These are phyloP conservation scores for Australoheros facetus DNA, from an alignment of 2,797 vertebrate genomes.

Conservation along the genomic window DNA sequence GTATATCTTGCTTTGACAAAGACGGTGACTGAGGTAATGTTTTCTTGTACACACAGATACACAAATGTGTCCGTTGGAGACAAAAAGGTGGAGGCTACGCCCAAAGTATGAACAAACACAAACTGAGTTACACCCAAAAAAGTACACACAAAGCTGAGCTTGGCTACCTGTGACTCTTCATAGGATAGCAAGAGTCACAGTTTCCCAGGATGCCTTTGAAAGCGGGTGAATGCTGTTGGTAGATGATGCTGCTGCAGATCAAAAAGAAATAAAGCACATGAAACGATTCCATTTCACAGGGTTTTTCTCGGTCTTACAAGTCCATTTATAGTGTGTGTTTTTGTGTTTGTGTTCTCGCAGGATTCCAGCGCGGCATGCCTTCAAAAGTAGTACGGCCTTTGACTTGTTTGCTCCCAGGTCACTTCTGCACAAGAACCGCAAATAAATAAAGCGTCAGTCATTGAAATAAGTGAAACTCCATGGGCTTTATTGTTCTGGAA, in stretches of 20 bases:
- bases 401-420: slow-evolving; percentile 35
- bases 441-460: neutral
- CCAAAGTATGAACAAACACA: slow-evolving; percentile 33
- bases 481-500: neutral
- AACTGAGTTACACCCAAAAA: slow-evolving; percentile 49
- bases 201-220: neutral
- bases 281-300: neutral
- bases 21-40: neutral
- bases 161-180: neutral
- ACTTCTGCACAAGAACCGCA: slow-evolving; percentile 54
- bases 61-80: neutral
- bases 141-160: slow-evolving; percentile 34
- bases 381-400: slow-evolving; percentile 12
- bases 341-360: slow-evolving; percentile 3
- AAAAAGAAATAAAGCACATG: neutral
- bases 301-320: neutral
- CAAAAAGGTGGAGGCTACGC: slow-evolving; percentile 31
- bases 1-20: slow-evolving; percentile 1
- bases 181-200: slow-evolving; percentile 10
- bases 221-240: neutral
- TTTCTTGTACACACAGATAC: slow-evolving; percentile 13
- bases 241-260: slow-evolving; percentile 1
- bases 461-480: neutral
- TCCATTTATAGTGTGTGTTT: slow-evolving; percentile 1
- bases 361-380: slow-evolving; percentile 15